Conservation (phyloP, 2,113 vertebrate genomes). For the Danionella cerebrum region DNA sequence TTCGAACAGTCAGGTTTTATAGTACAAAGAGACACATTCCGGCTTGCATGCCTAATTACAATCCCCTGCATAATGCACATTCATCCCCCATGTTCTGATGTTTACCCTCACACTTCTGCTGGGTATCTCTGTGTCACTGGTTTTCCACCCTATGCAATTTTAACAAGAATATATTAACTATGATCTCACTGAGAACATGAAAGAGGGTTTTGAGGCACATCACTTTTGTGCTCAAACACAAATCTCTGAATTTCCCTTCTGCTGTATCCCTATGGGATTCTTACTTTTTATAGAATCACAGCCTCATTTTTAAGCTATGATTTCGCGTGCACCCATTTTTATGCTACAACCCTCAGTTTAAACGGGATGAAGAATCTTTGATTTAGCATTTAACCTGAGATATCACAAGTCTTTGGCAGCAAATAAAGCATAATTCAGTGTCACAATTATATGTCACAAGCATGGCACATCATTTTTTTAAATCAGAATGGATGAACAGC, state of each 20-base stretch:
- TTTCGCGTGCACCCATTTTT: too few relatives aligned
- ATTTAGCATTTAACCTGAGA: too few relatives aligned
- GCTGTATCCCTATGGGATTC: background rate
- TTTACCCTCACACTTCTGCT: conserved; percentile 28
- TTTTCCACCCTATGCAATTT: background rate
- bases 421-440: too few relatives aligned
- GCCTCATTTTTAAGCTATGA: background rate
- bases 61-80: conserved; percentile 2
- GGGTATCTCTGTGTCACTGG: conserved; percentile 15
- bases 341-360: too few relatives aligned
- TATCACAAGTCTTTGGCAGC: too few relatives aligned
- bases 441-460: too few relatives aligned
- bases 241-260: background rate
- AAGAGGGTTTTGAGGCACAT: background rate
- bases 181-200: background rate
- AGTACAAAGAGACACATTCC: conserved; percentile 40
- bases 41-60: conserved; percentile 27
- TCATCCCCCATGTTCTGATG: conserved; percentile 28
- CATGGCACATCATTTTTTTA: too few relatives aligned
- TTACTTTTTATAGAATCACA: background rate
- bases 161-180: background rate
- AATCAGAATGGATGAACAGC: too few relatives aligned
- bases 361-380: too few relatives aligned
- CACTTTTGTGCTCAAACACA: background rate
- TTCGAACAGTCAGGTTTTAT: conserved; percentile 48